Percentiles rank a stretch among this genome's conserved stretches.
phyloP scores from a whole-genome alignment of 2,888 invertebrate species.

The Drosophila lacicola region DNA sequence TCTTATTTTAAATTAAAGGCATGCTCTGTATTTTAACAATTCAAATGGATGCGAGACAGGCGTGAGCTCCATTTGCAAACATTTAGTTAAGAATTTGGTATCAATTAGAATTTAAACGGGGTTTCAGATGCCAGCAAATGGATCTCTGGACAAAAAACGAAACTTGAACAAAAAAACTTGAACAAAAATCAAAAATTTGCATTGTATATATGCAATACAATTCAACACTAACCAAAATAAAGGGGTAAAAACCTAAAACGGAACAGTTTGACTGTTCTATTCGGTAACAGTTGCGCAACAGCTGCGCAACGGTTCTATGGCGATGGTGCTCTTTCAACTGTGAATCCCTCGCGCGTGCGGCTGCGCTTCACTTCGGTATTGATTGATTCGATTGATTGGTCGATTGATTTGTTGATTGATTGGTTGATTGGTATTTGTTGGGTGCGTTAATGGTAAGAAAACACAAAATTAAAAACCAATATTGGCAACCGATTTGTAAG shows the following conservation, averaged over 20 bases:
- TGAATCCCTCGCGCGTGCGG: slow-evolving; percentile 91
- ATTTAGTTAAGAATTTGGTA: slow-evolving; percentile 15
- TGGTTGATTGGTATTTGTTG: slow-evolving; percentile 47
- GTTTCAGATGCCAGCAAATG: slow-evolving; percentile 18
- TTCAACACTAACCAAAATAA: slow-evolving; percentile 69
- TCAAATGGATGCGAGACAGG: slow-evolving; percentile 24
- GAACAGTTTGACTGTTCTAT: slow-evolving; percentile 54
- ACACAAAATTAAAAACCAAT: slow-evolving; percentile 62
- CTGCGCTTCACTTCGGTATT: slow-evolving; percentile 89
- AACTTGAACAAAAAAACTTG: slow-evolving; percentile 27
- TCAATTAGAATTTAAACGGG: background rate
- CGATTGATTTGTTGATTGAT: slow-evolving; percentile 47
- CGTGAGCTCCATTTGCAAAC: slow-evolving; percentile 33
- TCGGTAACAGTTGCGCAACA: slow-evolving; percentile 40
- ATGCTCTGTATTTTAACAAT: slow-evolving; percentile 29
- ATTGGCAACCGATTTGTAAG: slow-evolving; percentile 62
- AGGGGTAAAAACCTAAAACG: slow-evolving; percentile 48
- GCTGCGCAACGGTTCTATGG: slow-evolving; percentile 69
- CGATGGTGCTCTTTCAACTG: slow-evolving; percentile 87
- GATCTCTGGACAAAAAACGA: slow-evolving; percentile 22
- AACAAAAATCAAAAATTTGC: slow-evolving; percentile 42
- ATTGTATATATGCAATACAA: slow-evolving; percentile 22
- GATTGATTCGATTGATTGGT: slow-evolving; percentile 44
- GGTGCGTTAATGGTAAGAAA: slow-evolving; percentile 75
- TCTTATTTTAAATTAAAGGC: slow-evolving; percentile 17